Evolutionary conservation across 2,113 vertebrate genomes (phyloP).

Genomic region (Hippocampus barbouri): DNA sequence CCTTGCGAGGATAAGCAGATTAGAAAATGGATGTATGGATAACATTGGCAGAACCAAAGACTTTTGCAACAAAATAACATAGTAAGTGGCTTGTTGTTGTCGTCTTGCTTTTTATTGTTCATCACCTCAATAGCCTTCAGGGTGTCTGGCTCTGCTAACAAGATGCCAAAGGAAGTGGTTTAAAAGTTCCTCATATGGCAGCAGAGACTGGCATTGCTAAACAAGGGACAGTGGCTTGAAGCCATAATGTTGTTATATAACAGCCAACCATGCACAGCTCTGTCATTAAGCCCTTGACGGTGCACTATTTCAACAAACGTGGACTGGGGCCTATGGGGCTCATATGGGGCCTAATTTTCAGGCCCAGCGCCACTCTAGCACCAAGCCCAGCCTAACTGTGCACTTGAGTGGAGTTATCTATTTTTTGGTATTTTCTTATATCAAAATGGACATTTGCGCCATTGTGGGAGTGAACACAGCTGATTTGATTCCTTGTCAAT

Average conservation of each 20-base stretch:
- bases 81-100: constrained; percentile 57
- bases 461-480: too few relatives aligned
- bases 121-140: constrained; percentile 40
- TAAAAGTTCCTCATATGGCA: constrained; percentile 39
- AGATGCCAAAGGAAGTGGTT: constrained; percentile 62
- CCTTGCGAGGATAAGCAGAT: too few relatives aligned
- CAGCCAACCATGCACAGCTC: constrained; percentile 15
- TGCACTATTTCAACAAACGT: constrained; percentile 14
- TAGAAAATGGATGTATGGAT: too few relatives aligned
- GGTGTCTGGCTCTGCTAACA: constrained; percentile 56
- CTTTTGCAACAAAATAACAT: background rate
- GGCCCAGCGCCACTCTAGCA: too few relatives aligned
- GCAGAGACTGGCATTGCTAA: constrained; percentile 27
- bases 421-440: too few relatives aligned
- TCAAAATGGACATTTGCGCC: too few relatives aligned
- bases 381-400: too few relatives aligned
- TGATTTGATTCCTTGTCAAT: too few relatives aligned
- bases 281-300: constrained; percentile 25
- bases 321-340: too few relatives aligned
- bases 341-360: background rate
- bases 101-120: constrained; percentile 47
- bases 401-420: too few relatives aligned
- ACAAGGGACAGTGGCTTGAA: constrained; percentile 41
- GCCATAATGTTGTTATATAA: constrained; percentile 43
- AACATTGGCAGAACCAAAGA: constrained; percentile 3